phyloP scores from a whole-genome alignment of 2,113 vertebrate genomes.

The Aegypius monachus region DNA sequence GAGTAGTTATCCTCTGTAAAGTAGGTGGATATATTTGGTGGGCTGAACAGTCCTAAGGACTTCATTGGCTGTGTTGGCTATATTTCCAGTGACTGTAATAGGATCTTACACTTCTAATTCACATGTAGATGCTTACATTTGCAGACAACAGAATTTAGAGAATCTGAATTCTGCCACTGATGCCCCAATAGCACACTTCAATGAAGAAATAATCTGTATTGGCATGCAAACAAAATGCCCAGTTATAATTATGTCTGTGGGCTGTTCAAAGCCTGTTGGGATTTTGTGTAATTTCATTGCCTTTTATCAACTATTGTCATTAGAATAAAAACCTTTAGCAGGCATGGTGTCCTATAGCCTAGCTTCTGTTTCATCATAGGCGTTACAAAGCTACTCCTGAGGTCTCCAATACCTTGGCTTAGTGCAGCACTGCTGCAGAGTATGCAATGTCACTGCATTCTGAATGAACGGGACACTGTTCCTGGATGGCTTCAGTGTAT shows the following conservation, averaged over 20 bases:
- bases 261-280: neutral
- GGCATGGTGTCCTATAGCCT: neutral
- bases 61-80: neutral
- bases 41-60: neutral
- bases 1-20: neutral
- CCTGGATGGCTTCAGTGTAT: neutral
- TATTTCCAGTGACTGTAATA: neutral
- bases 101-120: neutral
- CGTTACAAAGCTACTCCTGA: neutral
- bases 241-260: neutral
- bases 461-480: rapidly evolving
- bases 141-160: neutral
- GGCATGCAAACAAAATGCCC: neutral
- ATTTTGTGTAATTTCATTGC: neutral
- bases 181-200: neutral
- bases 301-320: neutral
- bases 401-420: neutral
- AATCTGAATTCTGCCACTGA: neutral
- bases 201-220: neutral
- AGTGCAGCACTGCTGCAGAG: neutral
- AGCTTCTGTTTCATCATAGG: neutral
- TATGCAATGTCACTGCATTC: neutral
- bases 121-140: neutral
- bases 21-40: neutral
- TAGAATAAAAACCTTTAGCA: neutral